Evolutionary conservation across 2,797 vertebrate species (phyloP), one percentile per base, ranked within the genome.

Genomic region (Coregonus sp.): DNA sequence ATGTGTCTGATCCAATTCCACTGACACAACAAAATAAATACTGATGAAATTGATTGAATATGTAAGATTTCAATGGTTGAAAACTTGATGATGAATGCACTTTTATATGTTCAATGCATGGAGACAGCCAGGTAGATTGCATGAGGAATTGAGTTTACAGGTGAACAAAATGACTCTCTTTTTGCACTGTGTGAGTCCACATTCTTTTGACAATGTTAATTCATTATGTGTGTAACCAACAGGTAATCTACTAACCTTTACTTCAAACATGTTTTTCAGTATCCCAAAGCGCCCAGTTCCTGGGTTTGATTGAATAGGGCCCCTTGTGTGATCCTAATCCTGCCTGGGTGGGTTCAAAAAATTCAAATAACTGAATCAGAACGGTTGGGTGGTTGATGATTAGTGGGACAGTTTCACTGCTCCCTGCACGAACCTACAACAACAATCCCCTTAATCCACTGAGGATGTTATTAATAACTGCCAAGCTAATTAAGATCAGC

Each of bases 401-500:
- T 12, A 9, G n/a, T 66, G 75, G 61, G 73, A 76, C 61, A 47
- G 75, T 83, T 90, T 90, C 85, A 80, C 81, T 86, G 72, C 20
- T 90, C 85, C 81, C 80, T 86, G 72, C 25, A 82, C 77, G 84
- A 89, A 89, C 86, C 85, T 86, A 86, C 82, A 82, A 91, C 85
- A 90, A 90, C 81, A 89, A 87, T 87, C 82, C 84, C 82, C 84
- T 59, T 84, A 93, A 92, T 90, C 91, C 90, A 93, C 88, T 89
- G 86, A 95, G 92, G 94, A 95, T 95, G 92, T 95, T 94, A 94
- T 95, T 94, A 89, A 93, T 92, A 93, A 92, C 86, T 91, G 90
- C 89, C 91, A 92, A 92, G 90, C 93, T 96, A 95, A 97, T 96
- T 95, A 95, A 92, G 89, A 94, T 95, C 92, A 95, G 91, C 73